A percentile compares a stretch with the other conserved stretches of the same genome.
Evolutionary conservation across 2,113 vertebrate species (phyloP).

Genomic region (Salvelinus sp.): DNA sequence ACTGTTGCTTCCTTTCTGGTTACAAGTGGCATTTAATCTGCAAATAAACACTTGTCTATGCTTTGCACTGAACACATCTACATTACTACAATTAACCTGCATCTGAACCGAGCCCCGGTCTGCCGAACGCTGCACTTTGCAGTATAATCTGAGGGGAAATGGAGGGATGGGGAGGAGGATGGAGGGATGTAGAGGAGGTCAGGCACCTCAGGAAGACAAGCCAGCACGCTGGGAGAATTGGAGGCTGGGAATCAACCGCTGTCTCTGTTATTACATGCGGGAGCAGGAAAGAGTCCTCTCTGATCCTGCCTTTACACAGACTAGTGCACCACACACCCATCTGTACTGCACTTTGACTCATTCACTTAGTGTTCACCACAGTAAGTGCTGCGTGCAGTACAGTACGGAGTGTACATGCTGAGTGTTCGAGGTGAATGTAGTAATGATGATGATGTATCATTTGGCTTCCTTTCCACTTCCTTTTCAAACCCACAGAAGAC

Average conservation of each 20-base stretch:
- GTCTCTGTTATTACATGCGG: too few relatives aligned
- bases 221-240: slow-evolving; percentile 5
- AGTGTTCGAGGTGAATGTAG: too few relatives aligned
- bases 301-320: neutral
- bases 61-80: slow-evolving; percentile 35
- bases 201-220: slow-evolving; percentile 29
- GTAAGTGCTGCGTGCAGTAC: too few relatives aligned
- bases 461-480: too few relatives aligned
- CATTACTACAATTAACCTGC: slow-evolving; percentile 63
- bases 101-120: slow-evolving; percentile 33
- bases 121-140: slow-evolving; percentile 33
- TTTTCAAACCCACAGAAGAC: too few relatives aligned
- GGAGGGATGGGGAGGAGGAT: slow-evolving; percentile 12
- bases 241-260: slow-evolving; percentile 6
- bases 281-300: slow-evolving; percentile 5
- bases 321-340: neutral
- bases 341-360: slow-evolving; percentile 16
- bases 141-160: slow-evolving; percentile 19
- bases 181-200: slow-evolving; percentile 14
- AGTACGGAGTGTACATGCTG: too few relatives aligned
- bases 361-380: too few relatives aligned
- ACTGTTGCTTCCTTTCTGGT: slow-evolving; percentile 28
- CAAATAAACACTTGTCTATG: slow-evolving; percentile 62
- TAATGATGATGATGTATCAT: too few relatives aligned
- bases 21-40: slow-evolving; percentile 61